Conservation (phyloP, 2,797 vertebrate species). For the Premnoplex brunnescens region DNA sequence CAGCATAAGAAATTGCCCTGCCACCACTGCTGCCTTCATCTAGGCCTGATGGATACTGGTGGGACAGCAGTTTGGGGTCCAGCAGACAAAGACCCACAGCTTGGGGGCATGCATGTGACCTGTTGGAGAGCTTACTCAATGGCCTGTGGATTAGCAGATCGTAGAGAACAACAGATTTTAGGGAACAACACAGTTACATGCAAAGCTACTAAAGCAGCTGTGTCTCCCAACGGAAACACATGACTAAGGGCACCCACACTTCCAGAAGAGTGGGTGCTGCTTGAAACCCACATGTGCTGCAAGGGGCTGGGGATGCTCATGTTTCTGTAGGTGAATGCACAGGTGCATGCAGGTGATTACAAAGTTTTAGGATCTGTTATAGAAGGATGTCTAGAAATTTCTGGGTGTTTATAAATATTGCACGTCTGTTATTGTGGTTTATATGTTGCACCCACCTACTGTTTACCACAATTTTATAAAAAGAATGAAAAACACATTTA, state of each 20-base stretch:
- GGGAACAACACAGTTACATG: not conserved
- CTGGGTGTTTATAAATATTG: not conserved
- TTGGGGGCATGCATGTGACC: fast-evolving
- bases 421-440: not conserved
- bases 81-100: not conserved
- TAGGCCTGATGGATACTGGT: not conserved
- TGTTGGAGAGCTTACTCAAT: not conserved
- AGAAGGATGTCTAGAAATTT: not conserved
- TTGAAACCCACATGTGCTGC: not conserved
- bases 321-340: not conserved
- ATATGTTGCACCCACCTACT: not conserved
- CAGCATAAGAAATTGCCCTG: not conserved
- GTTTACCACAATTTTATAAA: not conserved
- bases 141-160: not conserved
- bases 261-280: not conserved
- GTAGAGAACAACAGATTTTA: not conserved
- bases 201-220: not conserved
- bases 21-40: not conserved
- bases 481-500: not conserved
- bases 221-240: fast-evolving
- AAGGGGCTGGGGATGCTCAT: not conserved
- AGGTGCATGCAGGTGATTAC: not conserved
- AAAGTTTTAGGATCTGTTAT: not conserved
- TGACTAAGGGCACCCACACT: too few relatives aligned
- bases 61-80: not conserved